A percentile compares a stretch with the other conserved stretches of the same genome.
These are phyloP conservation scores for Andrena marginata DNA, from an alignment of 2,888 invertebrate species.

Conservation along the genomic window DNA sequence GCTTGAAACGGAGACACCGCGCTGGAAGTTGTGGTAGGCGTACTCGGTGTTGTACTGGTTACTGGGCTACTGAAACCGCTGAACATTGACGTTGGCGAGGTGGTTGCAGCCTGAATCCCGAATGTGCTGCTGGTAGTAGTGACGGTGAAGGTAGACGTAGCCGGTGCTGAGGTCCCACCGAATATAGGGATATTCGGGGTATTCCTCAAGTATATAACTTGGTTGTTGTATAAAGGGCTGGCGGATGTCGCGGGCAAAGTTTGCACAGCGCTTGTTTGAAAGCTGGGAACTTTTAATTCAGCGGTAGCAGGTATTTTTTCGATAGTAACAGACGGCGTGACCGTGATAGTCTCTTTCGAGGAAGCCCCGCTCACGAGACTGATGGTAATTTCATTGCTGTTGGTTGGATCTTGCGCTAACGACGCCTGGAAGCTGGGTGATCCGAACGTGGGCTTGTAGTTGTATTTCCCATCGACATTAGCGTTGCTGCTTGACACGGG, in stretches of 20 bases:
- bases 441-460: constrained; percentile 20
- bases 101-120: constrained; percentile 31
- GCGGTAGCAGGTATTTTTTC: constrained; percentile 33
- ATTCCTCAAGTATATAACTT: constrained; percentile 1
- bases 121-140: constrained; percentile 38
- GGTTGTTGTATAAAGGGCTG: constrained; percentile 49
- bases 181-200: constrained; percentile 42
- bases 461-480: not conserved
- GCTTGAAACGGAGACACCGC: constrained; percentile 56
- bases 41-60: constrained; percentile 12
- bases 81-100: constrained; percentile 54
- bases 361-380: constrained; percentile 21
- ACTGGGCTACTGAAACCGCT: constrained; percentile 50
- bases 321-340: constrained; percentile 45
- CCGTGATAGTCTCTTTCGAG: constrained; percentile 14
- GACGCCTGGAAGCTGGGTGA: constrained; percentile 5
- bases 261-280: constrained; percentile 31
- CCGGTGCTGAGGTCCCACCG: constrained; percentile 40
- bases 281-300: constrained; percentile 34
- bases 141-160: constrained; percentile 40
- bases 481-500: not conserved
- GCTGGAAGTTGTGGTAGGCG: constrained; percentile 16
- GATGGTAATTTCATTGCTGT: constrained; percentile 28
- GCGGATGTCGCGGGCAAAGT: constrained; percentile 22
- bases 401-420: constrained; percentile 3